Evolutionary conservation across 2,888 invertebrate species (phyloP), one percentile per base, ranked within the genome.

Genomic region (Macropis europaea): DNA sequence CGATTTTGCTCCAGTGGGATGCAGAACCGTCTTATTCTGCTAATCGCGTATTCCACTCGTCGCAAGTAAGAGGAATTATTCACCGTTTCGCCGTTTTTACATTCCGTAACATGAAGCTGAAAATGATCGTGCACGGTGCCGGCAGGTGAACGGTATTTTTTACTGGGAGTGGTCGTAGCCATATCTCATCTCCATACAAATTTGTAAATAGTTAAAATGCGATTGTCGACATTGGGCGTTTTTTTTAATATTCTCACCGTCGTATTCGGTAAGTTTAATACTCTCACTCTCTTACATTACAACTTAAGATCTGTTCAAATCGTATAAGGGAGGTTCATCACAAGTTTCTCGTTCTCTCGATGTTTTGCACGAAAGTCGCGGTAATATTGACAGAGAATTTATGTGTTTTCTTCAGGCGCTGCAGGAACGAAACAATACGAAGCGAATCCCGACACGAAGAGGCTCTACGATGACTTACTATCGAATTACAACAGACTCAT

Each of bases 401-500:
- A n/a, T 24, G 17, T 24, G 11, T 47, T 54, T 38, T n/a, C 77
- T 83, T 45, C 30, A 89, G 89, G 84, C 69, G 56, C 24, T 15
- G n/a, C 40, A 17, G 71, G 57, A n/a, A 50, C 78, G 60, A 88
- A 85, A 76, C 86, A 76, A 54, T 90, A 92, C 72, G 96, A 97
- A 91, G 97, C 96, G 0, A 98, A 97, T 90, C 97, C 97, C 11
- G 97, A 97, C 86, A 97, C 98, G 0, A 98, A 98, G 89, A 92
- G 99, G 22, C 93, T 99, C 0, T 99, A 98, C 89, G 98, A 99
- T 89, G 98, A 99, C 90, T 92, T 99, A 54, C 93, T 99, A 48
- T 96, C 97, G 86, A 97, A 98, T 91, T 99, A 99, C 90, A 99
- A 99, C 90, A 94, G 98, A 43, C 92, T 99, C 56, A 98, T 98